Percentiles rank a stretch among this genome's conserved stretches.
Evolutionary conservation across 2,888 invertebrate species (phyloP).

Genomic region (Petrolisthes cinctipes): DNA sequence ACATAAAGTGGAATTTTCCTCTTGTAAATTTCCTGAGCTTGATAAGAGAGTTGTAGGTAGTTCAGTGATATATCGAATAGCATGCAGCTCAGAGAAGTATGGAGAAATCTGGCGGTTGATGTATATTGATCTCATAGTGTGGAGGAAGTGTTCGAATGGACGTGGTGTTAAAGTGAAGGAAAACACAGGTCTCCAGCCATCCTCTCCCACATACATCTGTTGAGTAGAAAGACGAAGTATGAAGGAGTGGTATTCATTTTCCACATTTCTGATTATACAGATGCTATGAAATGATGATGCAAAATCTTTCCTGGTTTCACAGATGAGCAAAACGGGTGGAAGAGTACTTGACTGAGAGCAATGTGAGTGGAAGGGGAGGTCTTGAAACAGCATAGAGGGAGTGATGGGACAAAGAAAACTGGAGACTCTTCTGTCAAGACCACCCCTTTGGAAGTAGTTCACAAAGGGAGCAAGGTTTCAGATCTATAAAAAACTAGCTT

Average conservation of each 20-base stretch:
- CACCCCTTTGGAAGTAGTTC: too few species aligned
- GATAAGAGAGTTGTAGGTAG: not conserved
- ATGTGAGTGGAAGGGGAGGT: not conserved
- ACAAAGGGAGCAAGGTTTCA: too few species aligned
- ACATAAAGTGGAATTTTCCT: not conserved
- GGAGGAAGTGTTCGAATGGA: not conserved
- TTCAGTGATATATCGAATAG: not conserved
- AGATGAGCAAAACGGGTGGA: not conserved
- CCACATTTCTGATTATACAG: not conserved
- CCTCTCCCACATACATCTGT: not conserved
- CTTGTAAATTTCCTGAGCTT: not conserved
- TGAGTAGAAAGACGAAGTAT: not conserved
- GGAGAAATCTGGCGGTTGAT: not conserved
- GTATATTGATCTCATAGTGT: slow-evolving; percentile 12
- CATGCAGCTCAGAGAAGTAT: slow-evolving; percentile 21
- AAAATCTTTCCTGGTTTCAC: not conserved
- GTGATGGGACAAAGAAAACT: too few species aligned
- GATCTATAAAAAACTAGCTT: too few species aligned
- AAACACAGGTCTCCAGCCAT: slow-evolving; percentile 25
- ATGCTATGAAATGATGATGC: not conserved
- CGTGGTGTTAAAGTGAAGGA: slow-evolving; percentile 20
- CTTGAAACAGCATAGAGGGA: not conserved
- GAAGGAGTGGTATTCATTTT: not conserved
- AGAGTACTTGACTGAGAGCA: not conserved
- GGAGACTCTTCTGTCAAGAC: not conserved